Conservation (phyloP, 2,888 invertebrate genomes). For the Smittia sp. region DNA sequence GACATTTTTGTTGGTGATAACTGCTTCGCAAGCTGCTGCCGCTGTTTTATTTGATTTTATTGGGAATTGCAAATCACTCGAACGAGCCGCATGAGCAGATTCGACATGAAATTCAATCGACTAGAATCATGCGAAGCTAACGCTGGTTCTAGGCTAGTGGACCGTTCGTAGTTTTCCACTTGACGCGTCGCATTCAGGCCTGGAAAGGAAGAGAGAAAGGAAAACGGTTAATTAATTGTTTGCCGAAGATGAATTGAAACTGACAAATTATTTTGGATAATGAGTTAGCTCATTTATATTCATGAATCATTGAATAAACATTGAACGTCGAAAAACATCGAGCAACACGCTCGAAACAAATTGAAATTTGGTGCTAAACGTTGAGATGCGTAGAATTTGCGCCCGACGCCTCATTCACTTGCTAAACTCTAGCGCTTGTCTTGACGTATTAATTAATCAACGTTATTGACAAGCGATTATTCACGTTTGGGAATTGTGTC, state of each 20-base stretch:
- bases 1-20: conserved; percentile 32
- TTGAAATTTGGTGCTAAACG: not conserved
- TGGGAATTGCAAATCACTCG: not conserved
- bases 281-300: not conserved
- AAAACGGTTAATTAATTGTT: conserved; percentile 15
- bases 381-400: too few species aligned
- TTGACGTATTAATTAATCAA: conserved; percentile 8
- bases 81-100: conserved; percentile 5
- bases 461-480: not conserved
- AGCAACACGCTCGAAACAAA: not conserved
- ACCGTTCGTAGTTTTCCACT: not conserved
- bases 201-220: conserved; percentile 4
- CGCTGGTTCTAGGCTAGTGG: not conserved
- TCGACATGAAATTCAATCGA: conserved; percentile 13
- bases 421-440: not conserved
- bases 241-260: not conserved
- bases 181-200: conserved; percentile 10
- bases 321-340: not conserved
- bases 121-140: not conserved
- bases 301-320: conserved; percentile 17
- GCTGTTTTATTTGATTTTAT: not conserved
- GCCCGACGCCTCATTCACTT: not conserved
- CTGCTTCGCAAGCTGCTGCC: not conserved
- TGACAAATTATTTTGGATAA: conserved; percentile 1
- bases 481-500: not conserved